phyloP scores from a whole-genome alignment of 2,888 invertebrate species.

The Metellina segmentata region DNA sequence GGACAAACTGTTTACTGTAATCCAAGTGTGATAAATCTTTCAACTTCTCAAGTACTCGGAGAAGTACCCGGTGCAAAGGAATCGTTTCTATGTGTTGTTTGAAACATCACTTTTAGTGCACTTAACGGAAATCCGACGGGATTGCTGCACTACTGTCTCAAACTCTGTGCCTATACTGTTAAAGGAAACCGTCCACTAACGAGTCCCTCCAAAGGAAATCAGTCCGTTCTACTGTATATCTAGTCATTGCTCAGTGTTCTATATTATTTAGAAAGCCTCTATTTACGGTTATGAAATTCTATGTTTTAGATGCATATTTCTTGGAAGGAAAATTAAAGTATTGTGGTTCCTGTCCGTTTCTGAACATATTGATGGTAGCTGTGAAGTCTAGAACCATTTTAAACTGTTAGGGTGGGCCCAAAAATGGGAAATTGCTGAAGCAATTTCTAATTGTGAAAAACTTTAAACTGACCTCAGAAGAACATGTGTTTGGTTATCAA shows the following conservation, averaged over 20 bases:
- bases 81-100: not conserved
- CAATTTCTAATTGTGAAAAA: not conserved
- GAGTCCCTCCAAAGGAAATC: not conserved
- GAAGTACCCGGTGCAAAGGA: not conserved
- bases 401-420: not conserved
- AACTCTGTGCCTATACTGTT: not conserved
- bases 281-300: not conserved
- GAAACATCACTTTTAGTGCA: not conserved
- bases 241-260: slow-evolving; percentile 28
- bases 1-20: not conserved
- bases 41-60: not conserved
- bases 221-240: not conserved
- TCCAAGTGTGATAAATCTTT: not conserved
- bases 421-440: not conserved
- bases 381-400: not conserved
- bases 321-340: not conserved
- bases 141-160: not conserved
- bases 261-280: not conserved
- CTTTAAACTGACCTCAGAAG: not conserved
- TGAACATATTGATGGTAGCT: not conserved
- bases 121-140: not conserved
- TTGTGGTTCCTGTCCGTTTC: not conserved
- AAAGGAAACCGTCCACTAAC: not conserved
- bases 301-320: not conserved
- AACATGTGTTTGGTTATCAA: not conserved